These are phyloP conservation scores for Pelusios castaneus DNA, from an alignment of 2,113 vertebrate species.

Conservation along the genomic window DNA sequence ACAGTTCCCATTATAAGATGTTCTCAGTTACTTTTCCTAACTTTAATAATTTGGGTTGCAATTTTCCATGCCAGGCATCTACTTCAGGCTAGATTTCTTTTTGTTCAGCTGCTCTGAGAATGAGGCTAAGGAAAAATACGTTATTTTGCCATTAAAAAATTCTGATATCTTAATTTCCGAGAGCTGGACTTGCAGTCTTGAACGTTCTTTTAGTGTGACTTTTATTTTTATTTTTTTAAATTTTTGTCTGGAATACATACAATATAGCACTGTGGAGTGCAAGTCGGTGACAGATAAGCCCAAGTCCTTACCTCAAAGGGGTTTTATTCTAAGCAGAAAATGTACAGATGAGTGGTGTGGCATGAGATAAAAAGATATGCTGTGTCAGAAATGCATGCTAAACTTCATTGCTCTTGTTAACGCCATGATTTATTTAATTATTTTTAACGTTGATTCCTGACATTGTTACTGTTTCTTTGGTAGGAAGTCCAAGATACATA, in stretches of 20 bases:
- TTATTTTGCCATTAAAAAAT: no score
- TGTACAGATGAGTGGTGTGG: neutral
- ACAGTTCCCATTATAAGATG: neutral
- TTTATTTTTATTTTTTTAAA: no score
- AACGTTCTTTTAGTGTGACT: no score
- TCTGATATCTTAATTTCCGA: no score
- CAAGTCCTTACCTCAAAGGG: no score
- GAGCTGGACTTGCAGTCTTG: no score
- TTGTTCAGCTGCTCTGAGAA: neutral
- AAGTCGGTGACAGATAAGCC: no score
- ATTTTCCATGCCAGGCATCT: neutral
- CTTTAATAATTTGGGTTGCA: neutral
- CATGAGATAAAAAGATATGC: neutral
- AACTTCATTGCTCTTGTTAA: rapidly evolving
- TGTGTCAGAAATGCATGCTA: neutral
- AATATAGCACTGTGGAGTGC: no score
- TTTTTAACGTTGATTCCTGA: neutral
- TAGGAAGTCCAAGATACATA: neutral
- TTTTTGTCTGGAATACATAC: no score
- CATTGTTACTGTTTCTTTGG: neutral
- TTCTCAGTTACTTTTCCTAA: neutral
- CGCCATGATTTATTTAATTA: neutral
- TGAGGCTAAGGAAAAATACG: no score
- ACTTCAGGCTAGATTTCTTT: neutral
- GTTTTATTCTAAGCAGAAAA: no score